Base-by-base conservation (phyloP, 2,113 vertebrate species). In the Semnornis frantzii region DNA sequence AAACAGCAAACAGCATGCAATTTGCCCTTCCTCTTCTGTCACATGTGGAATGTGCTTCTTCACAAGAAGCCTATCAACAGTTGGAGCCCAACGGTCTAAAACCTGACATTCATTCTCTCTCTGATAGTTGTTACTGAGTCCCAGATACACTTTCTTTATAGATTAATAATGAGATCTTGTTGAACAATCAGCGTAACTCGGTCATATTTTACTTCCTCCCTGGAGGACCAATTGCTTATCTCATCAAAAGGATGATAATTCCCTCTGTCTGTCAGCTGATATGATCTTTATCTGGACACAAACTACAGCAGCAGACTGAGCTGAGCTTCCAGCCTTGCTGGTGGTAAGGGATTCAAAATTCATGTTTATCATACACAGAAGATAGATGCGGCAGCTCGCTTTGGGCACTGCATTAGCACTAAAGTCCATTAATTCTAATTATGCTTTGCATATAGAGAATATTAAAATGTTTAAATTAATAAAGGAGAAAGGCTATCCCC, bases 391-490 rank as follows among this genome's bases (percentile, higher is more conserved):
- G 13, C 88, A 89, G 54, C 20, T 96, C 54, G n/a, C 96, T 95
- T 96, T 77, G 87, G 91, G 90, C 55, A 91, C 10, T 60, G 69
- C 82, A 92, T 96, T 96, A 95, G 44, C 72, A 91, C 54, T 90
- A 73, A 96, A 84, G 85, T 89, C 69, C 77, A 93, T 88, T 96
- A 80, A 95, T 95, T 97, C 73, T 95, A 96, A 96, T 94, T 97
- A 96, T 63, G 92, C 75, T 94, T 97, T 96, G 83, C 93, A 87
- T 97, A 89, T 50, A 95, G 73, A 95, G 83, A 78, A 97, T 87
- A 94, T 95, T 96, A 95, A 96, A 89, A 94, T 96, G 59, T 94
- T 96, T 97, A 97, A 84, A 92, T 96, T 96, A 93, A 93, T 96
- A 87, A 97, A 95, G 78, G 62, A 95, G 78, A 91, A 85, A 25